These are phyloP conservation scores for Perodicticus potto DNA, from an alignment of 2,797 vertebrate species.

Conservation along the genomic window DNA sequence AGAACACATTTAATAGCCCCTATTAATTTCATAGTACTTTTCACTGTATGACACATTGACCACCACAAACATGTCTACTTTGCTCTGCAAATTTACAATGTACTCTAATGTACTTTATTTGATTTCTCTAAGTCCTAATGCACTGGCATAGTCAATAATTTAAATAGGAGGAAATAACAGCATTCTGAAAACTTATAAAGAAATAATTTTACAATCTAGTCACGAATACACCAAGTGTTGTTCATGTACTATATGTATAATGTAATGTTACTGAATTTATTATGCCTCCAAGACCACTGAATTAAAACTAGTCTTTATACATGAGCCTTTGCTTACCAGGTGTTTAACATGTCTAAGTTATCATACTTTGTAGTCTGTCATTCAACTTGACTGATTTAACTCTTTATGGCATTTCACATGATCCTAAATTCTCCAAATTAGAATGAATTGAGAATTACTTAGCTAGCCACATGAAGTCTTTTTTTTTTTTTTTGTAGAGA, in stretches of 20 bases:
- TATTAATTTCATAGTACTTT: not conserved
- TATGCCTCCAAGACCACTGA: not conserved
- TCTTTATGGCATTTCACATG: not conserved
- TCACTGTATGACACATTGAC: not conserved
- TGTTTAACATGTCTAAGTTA: not conserved
- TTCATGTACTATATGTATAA: not conserved
- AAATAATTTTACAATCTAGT: not conserved
- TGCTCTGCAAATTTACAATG: not conserved
- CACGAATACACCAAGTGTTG: not conserved
- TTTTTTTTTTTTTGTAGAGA: not conserved
- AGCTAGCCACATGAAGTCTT: not conserved
- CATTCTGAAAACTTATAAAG: not conserved
- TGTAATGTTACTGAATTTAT: not conserved
- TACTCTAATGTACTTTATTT: not conserved
- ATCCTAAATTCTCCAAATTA: not conserved
- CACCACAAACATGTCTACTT: not conserved
- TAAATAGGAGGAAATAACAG: not conserved
- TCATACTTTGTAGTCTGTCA: not conserved
- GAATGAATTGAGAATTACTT: not conserved
- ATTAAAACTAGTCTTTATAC: not conserved
- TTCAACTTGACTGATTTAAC: not conserved
- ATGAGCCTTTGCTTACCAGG: not conserved
- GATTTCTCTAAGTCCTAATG: not conserved
- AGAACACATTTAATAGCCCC: not conserved
- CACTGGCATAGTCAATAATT: not conserved